These are phyloP conservation scores for Spodoptera litura DNA, from an alignment of 1,140 invertebrate species.

Conservation along the genomic window DNA sequence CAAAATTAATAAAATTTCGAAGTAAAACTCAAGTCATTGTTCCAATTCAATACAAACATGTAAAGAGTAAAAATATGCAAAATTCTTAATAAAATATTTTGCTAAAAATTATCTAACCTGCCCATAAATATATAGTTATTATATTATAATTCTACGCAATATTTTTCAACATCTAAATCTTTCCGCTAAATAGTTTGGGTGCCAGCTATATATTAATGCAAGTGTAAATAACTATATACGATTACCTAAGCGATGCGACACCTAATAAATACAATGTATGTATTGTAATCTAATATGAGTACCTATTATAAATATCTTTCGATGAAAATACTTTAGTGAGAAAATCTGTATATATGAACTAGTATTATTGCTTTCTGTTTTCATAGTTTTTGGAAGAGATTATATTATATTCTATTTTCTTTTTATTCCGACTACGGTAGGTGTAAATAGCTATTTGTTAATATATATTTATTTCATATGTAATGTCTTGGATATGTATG, in stretches of 20 bases:
- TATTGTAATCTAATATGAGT: constrained; percentile 25
- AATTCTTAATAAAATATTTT: constrained; percentile 7
- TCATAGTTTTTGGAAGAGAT: constrained; percentile 1
- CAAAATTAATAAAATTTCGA: background rate
- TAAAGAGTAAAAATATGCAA: background rate
- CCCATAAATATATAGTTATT: constrained; percentile 23
- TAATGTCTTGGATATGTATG: constrained; percentile 7
- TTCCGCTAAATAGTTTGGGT: constrained; percentile 67
- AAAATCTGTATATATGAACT: constrained; percentile 15
- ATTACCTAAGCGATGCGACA: constrained; percentile 62
- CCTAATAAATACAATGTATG: constrained; percentile 57
- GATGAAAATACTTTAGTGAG: constrained; percentile 9
- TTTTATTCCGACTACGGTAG: background rate
- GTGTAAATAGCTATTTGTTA: background rate
- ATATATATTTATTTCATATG: background rate
- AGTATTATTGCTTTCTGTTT: background rate
- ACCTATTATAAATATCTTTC: constrained; percentile 6
- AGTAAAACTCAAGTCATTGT: constrained; percentile 16
- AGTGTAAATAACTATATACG: constrained; percentile 72
- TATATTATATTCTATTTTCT: background rate
- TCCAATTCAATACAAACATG: constrained; percentile 4
- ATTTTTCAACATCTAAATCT: constrained; percentile 59
- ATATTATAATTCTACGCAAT: constrained; percentile 46
- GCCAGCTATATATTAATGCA: constrained; percentile 71
- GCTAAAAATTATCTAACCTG: constrained; percentile 18